These are phyloP conservation scores for Agriopis aurantiaria DNA, from an alignment of 2,888 invertebrate genomes.

Conservation along the genomic window DNA sequence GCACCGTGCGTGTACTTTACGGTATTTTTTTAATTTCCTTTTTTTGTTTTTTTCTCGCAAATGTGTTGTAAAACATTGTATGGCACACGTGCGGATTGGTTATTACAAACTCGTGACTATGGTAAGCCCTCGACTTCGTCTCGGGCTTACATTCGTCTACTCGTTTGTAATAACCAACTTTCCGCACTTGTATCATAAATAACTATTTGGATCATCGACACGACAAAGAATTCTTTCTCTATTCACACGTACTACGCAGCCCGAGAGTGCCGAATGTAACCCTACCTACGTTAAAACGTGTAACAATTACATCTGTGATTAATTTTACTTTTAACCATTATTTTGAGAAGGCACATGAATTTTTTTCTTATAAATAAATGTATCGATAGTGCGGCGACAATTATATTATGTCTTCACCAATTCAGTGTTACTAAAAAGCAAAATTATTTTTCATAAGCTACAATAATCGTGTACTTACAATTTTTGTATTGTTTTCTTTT, in stretches of 20 bases:
- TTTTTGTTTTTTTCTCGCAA: too few relatives aligned
- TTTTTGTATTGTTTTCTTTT: constrained; percentile 12
- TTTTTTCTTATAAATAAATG: constrained; percentile 79
- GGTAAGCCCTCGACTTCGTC: too few relatives aligned
- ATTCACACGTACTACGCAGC: constrained; percentile 47
- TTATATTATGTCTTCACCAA: constrained; percentile 21
- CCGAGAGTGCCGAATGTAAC: constrained; percentile 69
- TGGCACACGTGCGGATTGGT: too few relatives aligned
- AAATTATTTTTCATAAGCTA: constrained; percentile 36
- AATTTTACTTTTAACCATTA: constrained; percentile 71
- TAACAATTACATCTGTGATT: constrained; percentile 78
- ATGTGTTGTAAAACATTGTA: too few relatives aligned
- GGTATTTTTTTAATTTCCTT: too few relatives aligned
- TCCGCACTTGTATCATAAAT: too few relatives aligned
- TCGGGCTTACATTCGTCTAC: too few relatives aligned
- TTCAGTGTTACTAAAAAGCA: constrained; percentile 47
- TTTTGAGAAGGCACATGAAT: constrained; percentile 85
- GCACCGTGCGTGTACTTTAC: too few relatives aligned
- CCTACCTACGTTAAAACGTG: constrained; percentile 73
- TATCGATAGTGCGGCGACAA: constrained; percentile 56
- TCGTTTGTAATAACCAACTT: too few relatives aligned
- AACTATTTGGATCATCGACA: background rate
- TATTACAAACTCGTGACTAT: too few relatives aligned
- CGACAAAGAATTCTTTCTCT: constrained; percentile 23
- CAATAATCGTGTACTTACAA: constrained; percentile 14